These are phyloP conservation scores for Prenolepis imparis DNA, from an alignment of 2,888 invertebrate genomes.

Conservation along the genomic window DNA sequence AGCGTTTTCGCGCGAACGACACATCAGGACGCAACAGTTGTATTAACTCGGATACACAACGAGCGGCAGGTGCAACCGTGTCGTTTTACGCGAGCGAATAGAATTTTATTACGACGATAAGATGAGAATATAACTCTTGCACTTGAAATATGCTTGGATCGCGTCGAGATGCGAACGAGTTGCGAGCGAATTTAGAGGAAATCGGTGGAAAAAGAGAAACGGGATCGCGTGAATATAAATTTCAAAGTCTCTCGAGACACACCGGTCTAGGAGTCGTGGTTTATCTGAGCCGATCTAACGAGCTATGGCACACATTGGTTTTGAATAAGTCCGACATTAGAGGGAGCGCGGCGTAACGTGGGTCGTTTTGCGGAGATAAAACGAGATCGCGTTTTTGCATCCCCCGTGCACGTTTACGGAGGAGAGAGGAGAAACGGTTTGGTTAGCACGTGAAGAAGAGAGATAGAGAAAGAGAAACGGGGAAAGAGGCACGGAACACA, in stretches of 20 bases:
- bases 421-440: conserved; percentile 26
- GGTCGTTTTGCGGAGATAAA: conserved; percentile 65
- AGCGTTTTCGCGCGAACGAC: neutral
- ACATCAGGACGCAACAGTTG: conserved; percentile 42
- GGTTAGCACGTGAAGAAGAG: conserved; percentile 51
- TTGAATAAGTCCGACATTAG: conserved; percentile 67
- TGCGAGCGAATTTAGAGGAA: conserved; percentile 38
- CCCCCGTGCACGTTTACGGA: conserved; percentile 46
- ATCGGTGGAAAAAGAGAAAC: conserved; percentile 27
- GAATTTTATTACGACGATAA: conserved; percentile 65
- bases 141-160: conserved; percentile 14
- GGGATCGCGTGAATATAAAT: conserved; percentile 65
- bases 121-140: conserved; percentile 64
- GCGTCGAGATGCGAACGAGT: neutral
- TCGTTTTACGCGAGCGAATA: conserved; percentile 61
- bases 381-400: conserved; percentile 67
- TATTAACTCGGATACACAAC: conserved; percentile 61
- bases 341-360: conserved; percentile 49
- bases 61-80: conserved; percentile 64
- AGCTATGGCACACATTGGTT: conserved; percentile 54
- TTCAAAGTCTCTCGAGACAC: conserved; percentile 36
- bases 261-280: conserved; percentile 27
- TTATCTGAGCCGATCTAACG: conserved; percentile 65
- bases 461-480: neutral
- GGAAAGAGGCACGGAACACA: neutral